These are phyloP conservation scores for Hylia prasina DNA, from an alignment of 2,113 vertebrate genomes.

Conservation along the genomic window DNA sequence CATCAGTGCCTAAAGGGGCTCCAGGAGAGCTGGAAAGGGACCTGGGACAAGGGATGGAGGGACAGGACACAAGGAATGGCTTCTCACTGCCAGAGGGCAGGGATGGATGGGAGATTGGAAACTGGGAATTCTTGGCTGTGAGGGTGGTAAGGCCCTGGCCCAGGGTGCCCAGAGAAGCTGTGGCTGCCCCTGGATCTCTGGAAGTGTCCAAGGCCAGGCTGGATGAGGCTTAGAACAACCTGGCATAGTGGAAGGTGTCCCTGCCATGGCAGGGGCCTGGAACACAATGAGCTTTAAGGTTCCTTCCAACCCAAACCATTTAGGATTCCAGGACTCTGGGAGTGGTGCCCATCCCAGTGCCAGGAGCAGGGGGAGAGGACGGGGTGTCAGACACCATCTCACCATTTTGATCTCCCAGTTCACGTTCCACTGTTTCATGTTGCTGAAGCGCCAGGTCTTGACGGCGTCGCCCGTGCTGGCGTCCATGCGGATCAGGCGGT, in stretches of 20 bases:
- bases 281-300: background rate
- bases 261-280: background rate
- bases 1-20: background rate
- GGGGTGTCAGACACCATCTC: background rate
- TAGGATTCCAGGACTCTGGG: background rate
- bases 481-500: conserved; percentile 95
- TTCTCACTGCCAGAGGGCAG: background rate
- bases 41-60: background rate
- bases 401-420: conserved; percentile 99
- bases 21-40: background rate
- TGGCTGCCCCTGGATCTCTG: background rate
- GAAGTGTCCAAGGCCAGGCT: fast-evolving
- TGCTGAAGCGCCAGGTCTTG: conserved; percentile 98
- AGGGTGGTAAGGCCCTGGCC: background rate
- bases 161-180: background rate
- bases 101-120: fast-evolving
- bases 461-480: conserved; percentile 91
- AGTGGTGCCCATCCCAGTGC: fast-evolving
- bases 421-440: conserved; percentile 99
- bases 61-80: background rate
- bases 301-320: background rate
- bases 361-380: fast-evolving
- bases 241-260: background rate
- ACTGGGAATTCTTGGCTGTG: fast-evolving
- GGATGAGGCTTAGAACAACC: fast-evolving